phyloP scores from a whole-genome alignment of 2,797 vertebrate species.

The Eupleurogrammus muticus region DNA sequence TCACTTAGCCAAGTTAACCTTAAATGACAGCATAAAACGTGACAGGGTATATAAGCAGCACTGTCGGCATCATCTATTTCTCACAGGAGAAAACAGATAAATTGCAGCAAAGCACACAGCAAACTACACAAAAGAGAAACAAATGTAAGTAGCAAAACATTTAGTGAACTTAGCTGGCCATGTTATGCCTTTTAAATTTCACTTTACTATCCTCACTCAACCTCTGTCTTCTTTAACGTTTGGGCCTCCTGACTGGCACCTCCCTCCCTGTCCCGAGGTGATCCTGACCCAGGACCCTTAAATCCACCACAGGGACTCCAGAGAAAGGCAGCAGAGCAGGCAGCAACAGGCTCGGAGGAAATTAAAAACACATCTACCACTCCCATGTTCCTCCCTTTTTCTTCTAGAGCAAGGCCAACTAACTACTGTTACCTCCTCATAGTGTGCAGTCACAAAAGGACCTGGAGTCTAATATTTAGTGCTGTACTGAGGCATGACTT shows the following conservation, averaged over 20 bases:
- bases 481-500: slow-evolving; percentile 19
- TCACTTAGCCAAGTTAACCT: slow-evolving; percentile 29
- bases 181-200: slow-evolving; percentile 14
- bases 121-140: slow-evolving; percentile 4
- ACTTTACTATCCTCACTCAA: slow-evolving; percentile 28
- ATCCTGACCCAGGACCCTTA: slow-evolving; percentile 50
- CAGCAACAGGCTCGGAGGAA: slow-evolving; percentile 55
- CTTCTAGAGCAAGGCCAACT: slow-evolving; percentile 46
- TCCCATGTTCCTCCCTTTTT: slow-evolving; percentile 59
- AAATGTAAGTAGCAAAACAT: neutral
- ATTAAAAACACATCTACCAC: slow-evolving; percentile 77
- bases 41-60: slow-evolving; percentile 2
- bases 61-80: slow-evolving; percentile 9
- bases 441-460: slow-evolving; percentile 30
- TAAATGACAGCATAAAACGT: neutral
- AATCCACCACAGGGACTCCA: slow-evolving; percentile 40
- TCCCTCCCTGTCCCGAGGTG: slow-evolving; percentile 28
- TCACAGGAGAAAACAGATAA: slow-evolving; percentile 1
- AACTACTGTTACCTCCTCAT: slow-evolving; percentile 38
- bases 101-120: neutral
- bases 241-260: neutral
- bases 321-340: slow-evolving; percentile 35
- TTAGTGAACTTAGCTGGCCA: slow-evolving; percentile 12
- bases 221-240: slow-evolving; percentile 27
- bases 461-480: slow-evolving; percentile 44